A percentile compares a stretch with the other conserved stretches of the same genome.
phyloP scores from a whole-genome alignment of 2,113 vertebrate genomes.

The Hystrix brachyura region DNA sequence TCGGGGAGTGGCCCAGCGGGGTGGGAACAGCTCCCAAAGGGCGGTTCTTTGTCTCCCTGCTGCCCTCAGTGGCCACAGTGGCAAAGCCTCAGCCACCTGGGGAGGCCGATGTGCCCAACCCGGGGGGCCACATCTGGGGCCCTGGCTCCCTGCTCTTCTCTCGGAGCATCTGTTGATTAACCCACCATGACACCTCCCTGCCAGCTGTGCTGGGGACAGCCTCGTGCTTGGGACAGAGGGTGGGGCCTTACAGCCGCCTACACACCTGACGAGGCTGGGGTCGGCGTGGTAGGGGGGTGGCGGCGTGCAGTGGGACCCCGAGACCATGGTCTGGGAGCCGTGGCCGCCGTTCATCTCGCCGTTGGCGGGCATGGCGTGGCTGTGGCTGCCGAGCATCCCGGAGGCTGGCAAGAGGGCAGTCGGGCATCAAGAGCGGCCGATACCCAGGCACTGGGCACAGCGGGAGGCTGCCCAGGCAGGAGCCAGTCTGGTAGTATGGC shows the following conservation, averaged over 20 bases:
- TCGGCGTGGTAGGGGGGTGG: conserved; percentile 98
- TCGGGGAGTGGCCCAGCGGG: not conserved
- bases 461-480: not conserved
- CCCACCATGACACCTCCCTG: accelerated
- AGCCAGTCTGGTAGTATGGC: not conserved
- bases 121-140: accelerated
- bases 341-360: conserved; percentile 96
- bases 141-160: accelerated
- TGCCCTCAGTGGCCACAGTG: accelerated
- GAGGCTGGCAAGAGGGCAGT: conserved; percentile 86
- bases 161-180: not conserved
- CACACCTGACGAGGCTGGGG: conserved; percentile 97
- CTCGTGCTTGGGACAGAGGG: not conserved
- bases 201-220: not conserved
- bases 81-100: accelerated
- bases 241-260: accelerated
- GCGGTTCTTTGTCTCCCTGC: accelerated
- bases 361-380: conserved; percentile 93
- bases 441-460: not conserved
- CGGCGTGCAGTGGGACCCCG: conserved; percentile 96
- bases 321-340: conserved; percentile 94
- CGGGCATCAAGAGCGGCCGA: not conserved
- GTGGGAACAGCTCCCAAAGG: accelerated
- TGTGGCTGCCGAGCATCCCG: conserved; percentile 93
- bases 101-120: not conserved